Base-by-base conservation (phyloP, 2,888 invertebrate genomes). In the Eristalinus aeneus region DNA sequence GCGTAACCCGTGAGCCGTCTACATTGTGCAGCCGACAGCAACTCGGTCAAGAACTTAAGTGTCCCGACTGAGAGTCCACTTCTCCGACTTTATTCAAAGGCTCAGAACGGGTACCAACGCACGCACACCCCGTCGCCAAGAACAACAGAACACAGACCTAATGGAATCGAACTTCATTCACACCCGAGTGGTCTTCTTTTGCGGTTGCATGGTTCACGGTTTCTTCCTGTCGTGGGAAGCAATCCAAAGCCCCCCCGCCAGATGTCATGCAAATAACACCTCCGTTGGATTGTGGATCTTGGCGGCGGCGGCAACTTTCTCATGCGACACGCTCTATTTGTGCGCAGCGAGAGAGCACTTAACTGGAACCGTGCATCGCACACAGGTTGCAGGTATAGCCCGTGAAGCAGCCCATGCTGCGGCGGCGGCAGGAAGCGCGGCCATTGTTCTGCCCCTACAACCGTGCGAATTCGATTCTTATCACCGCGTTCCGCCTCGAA, bases 261-360 rank as follows among this genome's bases (percentile, higher is more conserved):
- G 27, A 27, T 39, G 54, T 53, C 74, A 72, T 71, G 67, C 71
- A 67, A 71, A 23, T 71, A 71, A 23, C 53, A 16, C 63, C 81
- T 67, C 76, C 64, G 32, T 46, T 16, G 16, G 16, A 46, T 46
- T 46, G 81, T 76, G 68, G 76, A 73, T 85, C 81, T 85, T 64
- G 68, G 5, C 27, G 27, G 27, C 2, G 27, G 27, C 39, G 69
- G 60, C 16, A 32, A 63, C n/a, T 76, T 80, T 85, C 80, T 53
- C 73, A 76, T 61, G 54, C 80, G 76, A 80, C 73, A 76, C 80
- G 85, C 85, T 81, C 85, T 85, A 85, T 67, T 85, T 80, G 58
- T 75, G 71, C 71, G 69, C 46, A 39, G 39, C 32, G 75, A 76
- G 75, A 76, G 75, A 36, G 67, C 80, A 80, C 68, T 80, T 85